A percentile compares a stretch with the other conserved stretches of the same genome.
phyloP scores from a whole-genome alignment of 2,797 vertebrate genomes.

The Lacerta agilis region DNA sequence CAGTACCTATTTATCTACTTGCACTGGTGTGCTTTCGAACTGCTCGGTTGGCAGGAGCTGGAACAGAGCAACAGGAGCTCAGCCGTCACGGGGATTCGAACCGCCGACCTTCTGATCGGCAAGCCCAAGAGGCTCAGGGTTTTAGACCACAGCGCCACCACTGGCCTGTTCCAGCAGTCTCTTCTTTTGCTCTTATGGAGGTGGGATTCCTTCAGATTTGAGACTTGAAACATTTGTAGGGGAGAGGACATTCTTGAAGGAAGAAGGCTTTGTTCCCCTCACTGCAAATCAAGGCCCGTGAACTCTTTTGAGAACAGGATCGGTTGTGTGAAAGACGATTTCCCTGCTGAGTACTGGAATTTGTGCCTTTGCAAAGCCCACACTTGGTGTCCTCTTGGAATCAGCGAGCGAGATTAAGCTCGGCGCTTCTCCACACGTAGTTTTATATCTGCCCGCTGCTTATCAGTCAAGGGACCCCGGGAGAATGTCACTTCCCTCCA shows the following conservation, averaged over 20 bases:
- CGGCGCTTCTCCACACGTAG: not conserved
- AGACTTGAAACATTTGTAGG: not conserved
- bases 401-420: not conserved
- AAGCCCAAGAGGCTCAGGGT: no score
- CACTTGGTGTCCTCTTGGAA: no score
- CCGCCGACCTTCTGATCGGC: no score
- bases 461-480: not conserved
- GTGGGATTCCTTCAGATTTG: no score
- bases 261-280: not conserved
- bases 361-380: not conserved
- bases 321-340: not conserved
- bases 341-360: not conserved
- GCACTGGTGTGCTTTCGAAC: no score
- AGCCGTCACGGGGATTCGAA: no score
- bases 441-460: slow-evolving; percentile 9
- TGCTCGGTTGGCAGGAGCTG: no score
- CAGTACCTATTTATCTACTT: no score
- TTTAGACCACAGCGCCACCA: no score
- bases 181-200: no score
- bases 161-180: no score
- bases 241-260: not conserved
- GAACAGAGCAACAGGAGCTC: no score
- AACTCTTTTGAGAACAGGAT: slow-evolving; percentile 18
- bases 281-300: not conserved
- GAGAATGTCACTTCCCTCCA: not conserved